Conservation (phyloP, 2,797 vertebrate genomes). For the Pteronotus mesoamericanus region DNA sequence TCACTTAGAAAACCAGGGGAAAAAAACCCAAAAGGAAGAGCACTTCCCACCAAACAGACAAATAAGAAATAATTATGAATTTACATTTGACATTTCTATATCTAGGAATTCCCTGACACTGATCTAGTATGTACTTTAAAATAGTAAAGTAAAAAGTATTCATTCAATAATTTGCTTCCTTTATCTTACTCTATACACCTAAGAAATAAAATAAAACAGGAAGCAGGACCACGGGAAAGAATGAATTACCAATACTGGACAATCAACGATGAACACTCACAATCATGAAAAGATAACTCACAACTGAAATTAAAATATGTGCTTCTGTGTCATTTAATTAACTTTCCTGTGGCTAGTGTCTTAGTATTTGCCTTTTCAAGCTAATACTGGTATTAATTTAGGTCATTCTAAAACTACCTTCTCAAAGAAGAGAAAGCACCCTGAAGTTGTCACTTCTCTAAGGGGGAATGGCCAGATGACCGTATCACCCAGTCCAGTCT, state of each 20-base stretch:
- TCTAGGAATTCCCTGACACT: background rate
- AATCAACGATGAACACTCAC: background rate
- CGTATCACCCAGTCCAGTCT: background rate
- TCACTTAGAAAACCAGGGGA: background rate
- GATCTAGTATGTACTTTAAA: background rate
- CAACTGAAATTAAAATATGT: background rate
- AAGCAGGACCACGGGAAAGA: background rate
- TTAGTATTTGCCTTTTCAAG: background rate
- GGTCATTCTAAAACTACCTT: background rate
- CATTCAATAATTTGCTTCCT: background rate
- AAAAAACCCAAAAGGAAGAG: constrained; percentile 14
- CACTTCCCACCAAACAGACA: background rate
- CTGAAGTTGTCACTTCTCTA: background rate
- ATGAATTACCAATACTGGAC: background rate
- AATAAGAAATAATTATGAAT: background rate
- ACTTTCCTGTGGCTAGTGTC: background rate
- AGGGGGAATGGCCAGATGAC: background rate
- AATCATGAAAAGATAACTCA: background rate
- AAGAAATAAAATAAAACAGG: background rate
- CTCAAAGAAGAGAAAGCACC: constrained; percentile 41
- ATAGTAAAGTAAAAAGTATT: background rate
- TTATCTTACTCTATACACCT: background rate
- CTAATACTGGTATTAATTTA: background rate
- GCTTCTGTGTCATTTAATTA: background rate
- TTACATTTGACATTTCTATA: background rate